These are phyloP conservation scores for Porites lutea DNA, from an alignment of 64 coral and sea anemone species.

Conservation along the genomic window DNA sequence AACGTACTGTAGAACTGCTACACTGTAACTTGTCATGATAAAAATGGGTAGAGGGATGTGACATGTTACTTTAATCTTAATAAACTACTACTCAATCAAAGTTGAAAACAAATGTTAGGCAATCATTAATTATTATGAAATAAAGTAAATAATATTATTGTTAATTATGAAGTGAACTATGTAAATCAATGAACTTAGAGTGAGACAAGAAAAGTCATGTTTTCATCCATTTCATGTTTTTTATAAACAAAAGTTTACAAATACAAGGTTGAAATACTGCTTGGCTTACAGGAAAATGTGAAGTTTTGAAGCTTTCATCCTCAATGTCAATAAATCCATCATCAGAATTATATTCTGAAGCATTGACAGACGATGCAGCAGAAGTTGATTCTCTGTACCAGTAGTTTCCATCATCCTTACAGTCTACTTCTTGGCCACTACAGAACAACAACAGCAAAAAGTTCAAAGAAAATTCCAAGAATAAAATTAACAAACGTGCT, in stretches of 20 bases:
- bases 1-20: neutral
- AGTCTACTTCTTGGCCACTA: constrained; percentile 29
- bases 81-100: no score
- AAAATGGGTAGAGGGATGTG: no score
- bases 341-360: constrained; percentile 40
- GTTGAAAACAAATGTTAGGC: no score
- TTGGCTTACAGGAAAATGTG: constrained; percentile 8
- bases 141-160: no score
- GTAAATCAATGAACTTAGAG: no score
- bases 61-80: no score
- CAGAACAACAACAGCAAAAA: neutral
- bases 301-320: neutral
- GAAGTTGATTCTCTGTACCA: constrained; percentile 48
- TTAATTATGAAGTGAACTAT: no score
- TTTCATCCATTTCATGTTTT: neutral
- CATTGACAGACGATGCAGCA: constrained; percentile 15
- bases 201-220: no score
- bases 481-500: neutral
- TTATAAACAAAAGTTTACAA: neutral
- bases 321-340: constrained; percentile 35
- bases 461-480: neutral
- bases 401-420: neutral
- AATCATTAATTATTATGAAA: no score
- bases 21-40: no score
- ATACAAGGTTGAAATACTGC: no score